These are phyloP conservation scores for Anolis sagrei DNA, from an alignment of 2,113 vertebrate genomes.

Conservation along the genomic window DNA sequence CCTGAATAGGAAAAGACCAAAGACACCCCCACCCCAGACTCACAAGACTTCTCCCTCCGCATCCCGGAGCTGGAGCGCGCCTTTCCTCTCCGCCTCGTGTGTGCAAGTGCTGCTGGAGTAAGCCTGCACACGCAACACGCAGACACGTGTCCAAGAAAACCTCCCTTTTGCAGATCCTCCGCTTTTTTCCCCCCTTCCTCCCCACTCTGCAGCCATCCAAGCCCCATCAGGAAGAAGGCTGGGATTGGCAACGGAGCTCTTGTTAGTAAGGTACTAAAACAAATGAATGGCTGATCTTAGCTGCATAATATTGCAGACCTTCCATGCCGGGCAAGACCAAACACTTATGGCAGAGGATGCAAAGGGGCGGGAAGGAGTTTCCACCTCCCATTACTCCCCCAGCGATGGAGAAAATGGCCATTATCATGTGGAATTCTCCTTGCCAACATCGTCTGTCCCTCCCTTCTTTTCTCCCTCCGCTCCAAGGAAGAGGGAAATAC, in stretches of 20 bases:
- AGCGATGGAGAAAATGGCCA: too few species aligned
- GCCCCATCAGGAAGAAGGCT: not conserved
- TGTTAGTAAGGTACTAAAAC: not conserved
- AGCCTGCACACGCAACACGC: not conserved
- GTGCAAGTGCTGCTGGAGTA: too few species aligned
- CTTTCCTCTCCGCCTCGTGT: too few species aligned
- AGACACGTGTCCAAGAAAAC: not conserved
- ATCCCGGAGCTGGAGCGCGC: too few species aligned
- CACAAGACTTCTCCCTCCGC: not conserved
- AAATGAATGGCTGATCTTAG: too few species aligned
- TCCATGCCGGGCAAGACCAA: not conserved
- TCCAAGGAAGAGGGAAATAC: conserved; percentile 63
- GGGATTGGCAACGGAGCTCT: not conserved
- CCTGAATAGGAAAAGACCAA: too few species aligned
- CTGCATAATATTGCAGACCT: not conserved
- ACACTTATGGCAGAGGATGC: too few species aligned
- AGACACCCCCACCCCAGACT: too few species aligned
- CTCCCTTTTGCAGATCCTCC: conserved; percentile 2
- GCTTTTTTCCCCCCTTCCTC: not conserved
- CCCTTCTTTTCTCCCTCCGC: not conserved
- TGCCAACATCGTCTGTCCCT: too few species aligned
- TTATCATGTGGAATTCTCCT: too few species aligned
- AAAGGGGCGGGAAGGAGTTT: not conserved
- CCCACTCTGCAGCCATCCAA: not conserved
- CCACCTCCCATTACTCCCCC: too few species aligned